Base-by-base conservation (phyloP, 2,888 invertebrate genomes). In the Pycnomerus fuliginosus region DNA sequence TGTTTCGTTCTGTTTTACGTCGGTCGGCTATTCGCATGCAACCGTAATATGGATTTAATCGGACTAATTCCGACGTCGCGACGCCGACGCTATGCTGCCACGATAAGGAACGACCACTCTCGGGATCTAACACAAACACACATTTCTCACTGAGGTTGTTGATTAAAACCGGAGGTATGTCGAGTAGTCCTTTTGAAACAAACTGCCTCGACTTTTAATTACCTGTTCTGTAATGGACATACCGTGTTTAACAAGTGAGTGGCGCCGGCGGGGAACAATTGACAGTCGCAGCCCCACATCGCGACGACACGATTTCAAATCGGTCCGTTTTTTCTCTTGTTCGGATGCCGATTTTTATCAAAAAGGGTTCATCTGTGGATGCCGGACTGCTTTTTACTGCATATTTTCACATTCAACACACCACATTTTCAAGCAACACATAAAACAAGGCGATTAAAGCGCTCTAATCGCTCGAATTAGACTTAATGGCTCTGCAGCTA, bases 201-300 rank as follows among this genome's bases (percentile, higher is more conserved):
- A 70, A 70, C 67, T 68, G 67, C 60, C 65, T 62, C 62, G 65
- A 63, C 69, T 70, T 71, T 73, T 73, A 73, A 73, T 73, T 73
- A 71, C 72, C 70, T 69, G 70, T 69, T 62, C 67, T 59, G 70
- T 73, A 73, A 73, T 73, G 73, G 73, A 73, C 71, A 67, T 71
- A 71, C 70, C 71, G 64, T 73, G 73, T 73, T 64, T 53, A 64
- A 71, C 71, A 70, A 64, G 66, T 56, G 61, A 62, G 61, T 70
- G 71, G 71, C 71, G 71, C 71, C 70, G 70, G 62, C 62, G 62
- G 57, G 46, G 62, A 61, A 67, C 68, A 68, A 68, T 65, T 65
- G 67, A 68, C 67, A 62, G 64, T 65, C 69, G 65, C 43, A 46
- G 46, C 65, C 68, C 67, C 69, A 68, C 68, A 68, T 64, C 58